Percentiles rank a stretch among this genome's conserved stretches.
Evolutionary conservation across 37 sponge, comb jelly and placozoan species (phyloP).

Genomic region (Ephydatia muelleri): DNA sequence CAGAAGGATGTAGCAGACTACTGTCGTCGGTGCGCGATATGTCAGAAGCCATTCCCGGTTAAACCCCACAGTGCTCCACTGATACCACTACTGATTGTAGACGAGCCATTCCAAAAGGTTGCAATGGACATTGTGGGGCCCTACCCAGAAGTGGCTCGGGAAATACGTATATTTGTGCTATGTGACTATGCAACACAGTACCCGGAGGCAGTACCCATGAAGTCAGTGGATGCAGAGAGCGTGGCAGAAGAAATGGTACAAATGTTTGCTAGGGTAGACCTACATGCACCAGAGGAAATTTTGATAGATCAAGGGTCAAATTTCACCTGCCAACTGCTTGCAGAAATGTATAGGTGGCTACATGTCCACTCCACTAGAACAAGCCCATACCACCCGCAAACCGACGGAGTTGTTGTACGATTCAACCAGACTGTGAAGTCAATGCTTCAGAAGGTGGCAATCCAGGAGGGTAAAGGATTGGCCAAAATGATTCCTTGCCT

Average conservation of each 20-base stretch:
- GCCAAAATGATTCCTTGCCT: slow-evolving; percentile 25
- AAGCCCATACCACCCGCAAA: too few species aligned
- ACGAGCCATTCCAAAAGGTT: neutral
- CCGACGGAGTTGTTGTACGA: slow-evolving; percentile 37
- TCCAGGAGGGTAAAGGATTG: slow-evolving; percentile 1
- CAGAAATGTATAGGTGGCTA: too few species aligned
- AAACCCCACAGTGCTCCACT: too few species aligned
- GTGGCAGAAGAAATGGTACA: slow-evolving; percentile 26
- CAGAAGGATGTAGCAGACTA: too few species aligned
- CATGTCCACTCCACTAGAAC: too few species aligned
- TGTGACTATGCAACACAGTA: slow-evolving; percentile 38
- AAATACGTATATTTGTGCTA: neutral
- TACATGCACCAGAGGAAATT: slow-evolving; percentile 34
- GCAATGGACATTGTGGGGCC: slow-evolving; percentile 33
- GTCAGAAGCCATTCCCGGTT: too few species aligned
- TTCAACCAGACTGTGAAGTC: slow-evolving; percentile 33
- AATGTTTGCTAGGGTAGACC: slow-evolving; percentile 11
- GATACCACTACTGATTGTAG: slow-evolving; percentile 8
- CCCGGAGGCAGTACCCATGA: slow-evolving; percentile 41
- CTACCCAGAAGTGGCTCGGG: slow-evolving; percentile 6
- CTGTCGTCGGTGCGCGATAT: too few species aligned
- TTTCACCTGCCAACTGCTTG: too few species aligned
- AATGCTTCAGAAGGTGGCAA: slow-evolving; percentile 4
- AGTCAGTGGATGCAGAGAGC: slow-evolving; percentile 1
- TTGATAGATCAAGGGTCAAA: too few species aligned